Evolutionary conservation across 2,113 vertebrate species (phyloP).

Genomic region (Maccullochella peelii): DNA sequence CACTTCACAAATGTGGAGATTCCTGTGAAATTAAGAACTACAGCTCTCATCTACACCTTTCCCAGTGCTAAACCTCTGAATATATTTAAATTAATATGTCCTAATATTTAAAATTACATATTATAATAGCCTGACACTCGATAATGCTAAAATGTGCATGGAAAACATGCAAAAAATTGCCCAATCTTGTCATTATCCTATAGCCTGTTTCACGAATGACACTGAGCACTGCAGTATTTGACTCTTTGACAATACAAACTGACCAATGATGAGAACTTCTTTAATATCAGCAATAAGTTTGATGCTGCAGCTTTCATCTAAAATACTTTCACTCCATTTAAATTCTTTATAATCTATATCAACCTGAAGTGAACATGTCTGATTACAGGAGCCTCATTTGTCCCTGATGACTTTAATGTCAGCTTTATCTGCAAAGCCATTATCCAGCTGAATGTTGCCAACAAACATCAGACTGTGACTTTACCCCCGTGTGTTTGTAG

Average conservation of each 20-base stretch:
- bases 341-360: neutral
- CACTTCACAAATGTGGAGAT: neutral
- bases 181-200: neutral
- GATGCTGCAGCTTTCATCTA: neutral
- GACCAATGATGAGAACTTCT: neutral
- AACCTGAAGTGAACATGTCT: neutral
- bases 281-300: neutral
- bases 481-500: slow-evolving; percentile 62
- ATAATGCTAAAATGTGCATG: neutral
- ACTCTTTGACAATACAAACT: neutral
- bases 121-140: neutral
- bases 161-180: neutral
- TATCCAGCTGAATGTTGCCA: neutral
- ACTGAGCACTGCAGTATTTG: neutral
- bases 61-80: neutral
- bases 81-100: neutral
- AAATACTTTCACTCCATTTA: neutral
- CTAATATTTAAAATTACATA: neutral
- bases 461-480: no score
- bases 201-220: neutral
- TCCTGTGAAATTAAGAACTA: neutral
- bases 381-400: neutral
- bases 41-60: neutral
- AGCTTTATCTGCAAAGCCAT: neutral
- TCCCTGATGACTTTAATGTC: neutral